A percentile compares a stretch with the other conserved stretches of the same genome.
phyloP scores from a whole-genome alignment of 1,140 invertebrate species.

The Araneus ventricosus region DNA sequence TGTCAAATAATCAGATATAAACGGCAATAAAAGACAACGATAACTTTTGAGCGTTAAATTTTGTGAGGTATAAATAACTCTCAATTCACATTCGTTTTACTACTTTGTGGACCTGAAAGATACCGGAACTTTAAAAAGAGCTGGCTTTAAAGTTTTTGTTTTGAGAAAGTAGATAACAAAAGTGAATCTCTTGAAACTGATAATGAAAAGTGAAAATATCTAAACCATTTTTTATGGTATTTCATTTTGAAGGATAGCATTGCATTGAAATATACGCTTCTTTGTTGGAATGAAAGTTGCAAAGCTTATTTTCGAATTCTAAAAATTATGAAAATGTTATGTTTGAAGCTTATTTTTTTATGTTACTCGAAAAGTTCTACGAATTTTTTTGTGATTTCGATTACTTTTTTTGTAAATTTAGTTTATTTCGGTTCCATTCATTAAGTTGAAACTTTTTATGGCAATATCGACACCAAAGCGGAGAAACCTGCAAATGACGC shows the following conservation, averaged over 20 bases:
- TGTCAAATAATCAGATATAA: conserved; percentile 22
- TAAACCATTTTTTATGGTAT: background rate
- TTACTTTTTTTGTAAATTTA: too few relatives aligned
- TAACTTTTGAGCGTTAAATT: background rate
- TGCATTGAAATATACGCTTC: background rate
- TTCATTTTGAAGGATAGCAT: background rate
- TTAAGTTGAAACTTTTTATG: too few relatives aligned
- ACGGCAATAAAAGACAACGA: background rate
- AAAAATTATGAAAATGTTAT: too few relatives aligned
- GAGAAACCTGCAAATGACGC: too few relatives aligned
- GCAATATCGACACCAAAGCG: too few relatives aligned
- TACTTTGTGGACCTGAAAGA: background rate
- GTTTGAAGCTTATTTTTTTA: too few relatives aligned
- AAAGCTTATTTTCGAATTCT: too few relatives aligned
- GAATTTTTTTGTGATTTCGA: too few relatives aligned
- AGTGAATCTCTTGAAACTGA: background rate
- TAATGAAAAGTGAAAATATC: background rate
- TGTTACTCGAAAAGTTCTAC: too few relatives aligned
- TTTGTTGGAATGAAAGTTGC: too few relatives aligned
- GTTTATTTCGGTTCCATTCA: too few relatives aligned
- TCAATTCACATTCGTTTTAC: background rate
- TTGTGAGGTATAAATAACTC: background rate
- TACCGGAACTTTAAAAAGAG: background rate
- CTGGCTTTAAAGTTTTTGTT: background rate
- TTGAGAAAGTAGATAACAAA: background rate